A percentile compares a stretch with the other conserved stretches of the same genome.
Conservation (phyloP, 1,140 invertebrate species). For the Hycleus phaleratus region DNA sequence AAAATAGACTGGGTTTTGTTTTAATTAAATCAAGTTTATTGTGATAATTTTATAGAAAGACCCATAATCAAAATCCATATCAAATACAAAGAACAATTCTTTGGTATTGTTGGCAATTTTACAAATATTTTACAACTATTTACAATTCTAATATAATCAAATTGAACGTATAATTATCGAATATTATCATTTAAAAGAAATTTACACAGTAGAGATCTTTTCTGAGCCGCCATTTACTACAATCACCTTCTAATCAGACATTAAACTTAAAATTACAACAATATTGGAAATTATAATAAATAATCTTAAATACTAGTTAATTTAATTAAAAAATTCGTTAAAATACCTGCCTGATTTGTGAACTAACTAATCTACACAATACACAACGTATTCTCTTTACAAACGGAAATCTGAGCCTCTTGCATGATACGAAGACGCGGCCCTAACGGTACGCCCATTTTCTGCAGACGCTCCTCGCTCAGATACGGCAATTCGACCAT, state of each 20-base stretch:
- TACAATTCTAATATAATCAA: slow-evolving; percentile 13
- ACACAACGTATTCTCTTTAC: slow-evolving; percentile 47
- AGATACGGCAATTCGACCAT: slow-evolving; percentile 88
- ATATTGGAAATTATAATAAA: neutral
- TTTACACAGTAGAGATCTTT: slow-evolving; percentile 1
- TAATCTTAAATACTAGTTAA: neutral
- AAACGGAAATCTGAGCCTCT: slow-evolving; percentile 70
- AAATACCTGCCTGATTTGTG: slow-evolving; percentile 1
- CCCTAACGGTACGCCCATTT: slow-evolving; percentile 83
- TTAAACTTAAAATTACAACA: slow-evolving; percentile 8
- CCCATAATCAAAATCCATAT: too few relatives aligned
- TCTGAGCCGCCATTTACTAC: slow-evolving; percentile 24
- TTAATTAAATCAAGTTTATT: too few relatives aligned
- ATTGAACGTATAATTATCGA: slow-evolving; percentile 12
- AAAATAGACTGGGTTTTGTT: too few relatives aligned
- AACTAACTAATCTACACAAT: slow-evolving; percentile 32
- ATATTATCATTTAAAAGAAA: slow-evolving; percentile 6
- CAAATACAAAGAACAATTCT: slow-evolving; percentile 17
- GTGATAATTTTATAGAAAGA: too few relatives aligned
- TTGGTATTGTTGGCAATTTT: slow-evolving; percentile 32
- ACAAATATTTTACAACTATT: slow-evolving; percentile 13
- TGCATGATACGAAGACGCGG: slow-evolving; percentile 81
- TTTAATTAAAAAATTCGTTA: neutral
- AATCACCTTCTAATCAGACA: slow-evolving; percentile 1
- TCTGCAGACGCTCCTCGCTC: slow-evolving; percentile 80